Base-by-base conservation (phyloP, 2,113 vertebrate genomes). In the Psettodes erumei region DNA sequence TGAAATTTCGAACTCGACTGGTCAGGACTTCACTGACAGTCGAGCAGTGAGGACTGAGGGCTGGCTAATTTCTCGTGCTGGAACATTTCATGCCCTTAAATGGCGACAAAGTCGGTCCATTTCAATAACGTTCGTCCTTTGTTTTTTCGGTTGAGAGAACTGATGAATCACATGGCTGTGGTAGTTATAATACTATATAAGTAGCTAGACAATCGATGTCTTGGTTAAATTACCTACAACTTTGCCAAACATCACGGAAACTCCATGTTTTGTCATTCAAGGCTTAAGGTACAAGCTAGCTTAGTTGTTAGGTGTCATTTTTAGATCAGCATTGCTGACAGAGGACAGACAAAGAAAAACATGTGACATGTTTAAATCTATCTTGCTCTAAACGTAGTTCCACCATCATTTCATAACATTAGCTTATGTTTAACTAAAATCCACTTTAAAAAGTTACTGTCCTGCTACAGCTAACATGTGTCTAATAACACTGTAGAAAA, bases 1-100 rank as follows among this genome's bases (percentile, higher is more conserved):
- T 71, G 64, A 88, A 89, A 55, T 33, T 61, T 50, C 69, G 43
- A 82, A 79, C 77, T 59, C 63, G 23, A 70, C 61, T 89, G 87
- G 75, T 28, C 38, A 12, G 8, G n/a, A 45, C 7, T n/a, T n/a
- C n/a, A n/a, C n/a, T n/a, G n/a, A n/a, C n/a, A n/a, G n/a, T n/a
- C 30, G 50, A 7, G 5, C 23, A 0, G 18, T 37, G 6, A 12
- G 6, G 18, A 38, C 47, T 1, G 43, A 35, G 23, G 21, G 60
- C 40, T 72, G 70, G 70, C 30, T 19, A 16, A 1, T 8, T 12
- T 59, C 60, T 71, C 77, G 16, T 6, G 1, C 30, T 32, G 51
- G 71, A 27, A 83, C 68, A 70, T 35, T 59, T 21, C 55, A 62
- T 27, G 21, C 0, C 76, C 77, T 71, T 81, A 87, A 32, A 83